Evolutionary conservation across 2,888 invertebrate genomes (phyloP).

Genomic region (Syrista parreyssii): DNA sequence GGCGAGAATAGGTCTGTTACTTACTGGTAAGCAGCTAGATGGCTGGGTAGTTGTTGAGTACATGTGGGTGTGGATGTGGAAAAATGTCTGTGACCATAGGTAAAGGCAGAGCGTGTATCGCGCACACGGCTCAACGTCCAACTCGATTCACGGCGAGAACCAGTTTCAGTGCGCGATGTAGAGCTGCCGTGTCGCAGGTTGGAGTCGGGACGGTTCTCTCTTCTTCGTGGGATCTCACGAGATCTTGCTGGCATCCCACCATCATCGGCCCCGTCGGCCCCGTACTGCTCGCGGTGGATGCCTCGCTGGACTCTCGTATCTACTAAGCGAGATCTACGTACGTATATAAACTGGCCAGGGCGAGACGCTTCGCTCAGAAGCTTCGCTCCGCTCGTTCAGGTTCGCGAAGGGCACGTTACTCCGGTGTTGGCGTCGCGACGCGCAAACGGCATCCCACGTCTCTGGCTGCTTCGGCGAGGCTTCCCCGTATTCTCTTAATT

Average conservation of each 20-base stretch:
- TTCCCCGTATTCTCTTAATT: no score
- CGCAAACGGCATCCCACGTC: no score
- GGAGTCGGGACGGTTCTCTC: slow-evolving; percentile 33
- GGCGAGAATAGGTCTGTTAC: no score
- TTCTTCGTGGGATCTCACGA: slow-evolving; percentile 28
- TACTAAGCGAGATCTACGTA: slow-evolving; percentile 54
- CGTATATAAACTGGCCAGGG: slow-evolving; percentile 64
- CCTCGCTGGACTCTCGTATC: slow-evolving; percentile 23
- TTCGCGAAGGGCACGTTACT: neutral
- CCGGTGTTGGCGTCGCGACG: no score
- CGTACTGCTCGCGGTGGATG: neutral
- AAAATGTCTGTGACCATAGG: no score
- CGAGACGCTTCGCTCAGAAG: slow-evolving; percentile 62
- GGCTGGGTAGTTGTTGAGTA: no score
- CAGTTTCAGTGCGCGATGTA: slow-evolving; percentile 32
- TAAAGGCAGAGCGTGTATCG: neutral
- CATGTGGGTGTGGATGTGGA: no score
- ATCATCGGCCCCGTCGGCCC: slow-evolving; percentile 26
- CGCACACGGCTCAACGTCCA: slow-evolving; percentile 9
- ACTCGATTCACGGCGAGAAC: slow-evolving; percentile 31
- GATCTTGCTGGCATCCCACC: slow-evolving; percentile 22
- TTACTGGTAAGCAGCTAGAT: no score
- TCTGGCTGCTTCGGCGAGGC: no score
- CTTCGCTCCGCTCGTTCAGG: slow-evolving; percentile 53
- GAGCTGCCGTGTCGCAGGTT: slow-evolving; percentile 30